Evolutionary conservation across 2,113 vertebrate species (phyloP), one percentile per base, ranked within the genome.

Genomic region (Ornithorhynchus anatinus): DNA sequence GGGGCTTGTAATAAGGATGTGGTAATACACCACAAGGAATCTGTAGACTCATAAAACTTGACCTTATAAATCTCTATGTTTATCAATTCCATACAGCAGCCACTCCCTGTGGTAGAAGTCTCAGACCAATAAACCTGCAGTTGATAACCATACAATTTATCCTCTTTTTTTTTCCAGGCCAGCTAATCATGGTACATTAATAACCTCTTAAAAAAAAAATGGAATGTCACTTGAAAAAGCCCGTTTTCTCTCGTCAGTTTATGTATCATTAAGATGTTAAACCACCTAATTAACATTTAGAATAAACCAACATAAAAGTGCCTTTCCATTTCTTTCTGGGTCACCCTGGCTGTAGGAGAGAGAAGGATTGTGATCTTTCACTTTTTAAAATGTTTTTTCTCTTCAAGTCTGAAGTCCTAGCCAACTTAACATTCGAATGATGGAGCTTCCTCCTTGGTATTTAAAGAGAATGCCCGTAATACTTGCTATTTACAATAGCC

Each of bases 51-150:
- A 69, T 94, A 95, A 96, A 95, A 85, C 89, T 67, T 93, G 89
- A 90, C 93, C 92, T 91, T 94, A 93, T 96, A 95, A 96, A 95
- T 96, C 92, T 94, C 90, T 53, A 31, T 13, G 84, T 92, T 95
- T 93, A 95, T 96, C 93, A 93, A 72, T 93, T 91, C 93, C 94
- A 90, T 82, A 75, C 92, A 93, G 93, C 92, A 92, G 90, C 91
- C 91, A 85, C 93, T 92, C 92, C 92, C 93, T 60, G 73, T 61
- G 57, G 89, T 82, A 89, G 91, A 84, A 84, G 84, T 75, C 80
- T 76, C 84, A 78, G 92, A 79, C 90, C 79, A 88, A 88, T 84
- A 92, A 92, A 92, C 90, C 84, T 89, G 88, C 89, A 89, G 88
- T 78, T 92, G 94, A 94, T 93, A 92, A 90, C 76, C 48, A 22